These are phyloP conservation scores for Pelobates fuscus DNA, from an alignment of 2,113 vertebrate species.

Conservation along the genomic window DNA sequence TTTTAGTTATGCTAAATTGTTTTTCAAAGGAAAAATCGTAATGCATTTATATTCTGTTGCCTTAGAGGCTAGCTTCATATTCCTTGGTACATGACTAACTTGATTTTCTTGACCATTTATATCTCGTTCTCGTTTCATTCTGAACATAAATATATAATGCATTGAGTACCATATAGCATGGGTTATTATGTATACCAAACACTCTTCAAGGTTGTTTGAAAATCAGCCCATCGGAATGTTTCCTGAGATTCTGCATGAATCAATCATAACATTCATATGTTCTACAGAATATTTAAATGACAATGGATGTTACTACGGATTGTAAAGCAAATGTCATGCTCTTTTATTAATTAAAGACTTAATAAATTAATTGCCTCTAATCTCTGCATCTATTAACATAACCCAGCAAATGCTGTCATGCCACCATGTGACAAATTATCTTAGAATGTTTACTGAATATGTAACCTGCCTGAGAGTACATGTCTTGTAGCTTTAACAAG, in stretches of 20 bases:
- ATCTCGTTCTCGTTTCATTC: slow-evolving; percentile 14
- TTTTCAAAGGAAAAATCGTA: not conserved
- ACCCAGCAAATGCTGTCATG: slow-evolving; percentile 2
- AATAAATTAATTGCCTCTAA: slow-evolving; percentile 24
- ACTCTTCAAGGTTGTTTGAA: slow-evolving; percentile 39
- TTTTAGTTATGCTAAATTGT: not conserved
- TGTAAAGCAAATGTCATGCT: slow-evolving; percentile 13
- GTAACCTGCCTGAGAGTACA: slow-evolving; percentile 11
- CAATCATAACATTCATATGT: slow-evolving; percentile 3
- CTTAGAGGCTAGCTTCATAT: not conserved
- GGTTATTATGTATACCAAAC: slow-evolving; percentile 1
- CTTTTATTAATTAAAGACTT: slow-evolving; percentile 38
- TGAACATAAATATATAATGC: slow-evolving; percentile 44
- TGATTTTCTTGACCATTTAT: slow-evolving; percentile 23
- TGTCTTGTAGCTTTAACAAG: slow-evolving; percentile 11
- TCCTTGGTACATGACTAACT: not conserved
- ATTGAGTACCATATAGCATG: slow-evolving; percentile 14
- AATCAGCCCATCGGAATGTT: slow-evolving; percentile 21
- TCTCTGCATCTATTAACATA: slow-evolving; percentile 20
- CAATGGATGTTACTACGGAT: slow-evolving; percentile 10
- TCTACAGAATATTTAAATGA: not conserved
- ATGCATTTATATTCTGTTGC: slow-evolving; percentile 1
- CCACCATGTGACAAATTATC: slow-evolving; percentile 21
- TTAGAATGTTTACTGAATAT: not conserved
- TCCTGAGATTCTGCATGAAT: slow-evolving; percentile 10